phyloP scores from a whole-genome alignment of 2,113 vertebrate genomes.

The Vidua macroura region DNA sequence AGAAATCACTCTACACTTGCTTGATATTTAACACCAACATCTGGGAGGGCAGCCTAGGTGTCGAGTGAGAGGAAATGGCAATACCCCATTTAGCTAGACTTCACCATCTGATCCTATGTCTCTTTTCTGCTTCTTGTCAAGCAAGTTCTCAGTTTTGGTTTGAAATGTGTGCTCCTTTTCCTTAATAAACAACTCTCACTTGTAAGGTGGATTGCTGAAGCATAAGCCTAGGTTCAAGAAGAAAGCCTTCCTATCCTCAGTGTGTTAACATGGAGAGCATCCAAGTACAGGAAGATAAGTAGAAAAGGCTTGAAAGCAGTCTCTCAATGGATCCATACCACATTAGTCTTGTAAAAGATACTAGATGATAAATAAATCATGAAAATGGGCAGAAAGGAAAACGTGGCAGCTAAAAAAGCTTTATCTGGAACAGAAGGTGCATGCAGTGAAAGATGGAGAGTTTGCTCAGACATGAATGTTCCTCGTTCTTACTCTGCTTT shows the following conservation, averaged over 20 bases:
- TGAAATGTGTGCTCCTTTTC: not conserved
- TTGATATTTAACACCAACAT: not conserved
- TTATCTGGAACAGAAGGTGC: not conserved
- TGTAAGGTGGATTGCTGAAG: not conserved
- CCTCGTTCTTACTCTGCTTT: not conserved
- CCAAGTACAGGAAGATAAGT: not conserved
- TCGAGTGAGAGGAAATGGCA: conserved; percentile 28
- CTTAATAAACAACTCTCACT: not conserved
- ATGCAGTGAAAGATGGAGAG: not conserved
- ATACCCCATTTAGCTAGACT: conserved; percentile 4
- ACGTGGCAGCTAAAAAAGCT: not conserved
- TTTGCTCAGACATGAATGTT: not conserved
- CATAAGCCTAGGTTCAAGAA: not conserved
- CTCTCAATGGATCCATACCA: not conserved
- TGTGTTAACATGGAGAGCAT: not conserved
- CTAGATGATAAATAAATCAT: not conserved
- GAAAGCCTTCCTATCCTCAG: not conserved
- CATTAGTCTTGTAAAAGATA: not conserved
- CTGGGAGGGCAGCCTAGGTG: not conserved
- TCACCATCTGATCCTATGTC: not conserved
- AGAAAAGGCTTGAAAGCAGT: not conserved
- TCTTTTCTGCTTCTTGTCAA: conserved; percentile 27
- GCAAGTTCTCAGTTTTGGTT: not conserved
- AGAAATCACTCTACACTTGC: conserved; percentile 32
- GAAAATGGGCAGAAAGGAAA: not conserved